Conservation (phyloP, 2,113 vertebrate genomes). For the Percina caprodes region DNA sequence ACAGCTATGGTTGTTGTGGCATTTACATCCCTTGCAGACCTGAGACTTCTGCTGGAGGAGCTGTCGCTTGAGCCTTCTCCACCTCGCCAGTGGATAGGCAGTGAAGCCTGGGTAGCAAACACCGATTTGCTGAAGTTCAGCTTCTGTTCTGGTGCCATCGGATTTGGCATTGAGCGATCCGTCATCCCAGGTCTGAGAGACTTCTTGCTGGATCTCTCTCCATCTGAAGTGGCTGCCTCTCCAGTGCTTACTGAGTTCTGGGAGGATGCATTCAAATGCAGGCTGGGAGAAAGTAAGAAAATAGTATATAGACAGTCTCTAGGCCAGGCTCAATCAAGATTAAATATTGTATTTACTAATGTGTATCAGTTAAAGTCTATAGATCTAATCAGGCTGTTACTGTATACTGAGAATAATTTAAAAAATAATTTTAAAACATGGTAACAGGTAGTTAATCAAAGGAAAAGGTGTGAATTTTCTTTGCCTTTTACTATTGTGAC, state of each 20-base stretch:
- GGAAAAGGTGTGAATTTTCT: background rate
- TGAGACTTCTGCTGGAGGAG: slow-evolving; percentile 73
- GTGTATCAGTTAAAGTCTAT: no score
- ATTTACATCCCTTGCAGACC: slow-evolving; percentile 67
- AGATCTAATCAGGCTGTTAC: background rate
- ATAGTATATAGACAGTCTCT: background rate
- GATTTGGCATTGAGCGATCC: slow-evolving; percentile 70
- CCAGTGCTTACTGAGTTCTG: slow-evolving; percentile 75
- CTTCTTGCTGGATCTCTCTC: slow-evolving; percentile 72
- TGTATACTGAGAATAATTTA: background rate
- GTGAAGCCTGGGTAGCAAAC: slow-evolving; percentile 77
- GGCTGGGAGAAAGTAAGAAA: slow-evolving; percentile 59
- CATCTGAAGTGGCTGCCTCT: slow-evolving; percentile 49
- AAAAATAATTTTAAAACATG: background rate
- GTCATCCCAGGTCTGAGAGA: slow-evolving; percentile 78
- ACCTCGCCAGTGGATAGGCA: slow-evolving; percentile 80
- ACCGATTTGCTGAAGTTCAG: slow-evolving; percentile 57
- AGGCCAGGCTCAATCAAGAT: background rate
- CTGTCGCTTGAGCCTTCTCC: slow-evolving; percentile 53
- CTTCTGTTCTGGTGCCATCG: slow-evolving; percentile 68
- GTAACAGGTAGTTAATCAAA: background rate
- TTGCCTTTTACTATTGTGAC: background rate
- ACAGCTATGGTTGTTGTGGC: slow-evolving; percentile 78
- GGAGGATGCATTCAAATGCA: slow-evolving; percentile 79
- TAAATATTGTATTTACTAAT: background rate